A percentile compares a stretch with the other conserved stretches of the same genome.
Evolutionary conservation across 2,797 vertebrate species (phyloP).

Genomic region (Cirrhinus molitorella): DNA sequence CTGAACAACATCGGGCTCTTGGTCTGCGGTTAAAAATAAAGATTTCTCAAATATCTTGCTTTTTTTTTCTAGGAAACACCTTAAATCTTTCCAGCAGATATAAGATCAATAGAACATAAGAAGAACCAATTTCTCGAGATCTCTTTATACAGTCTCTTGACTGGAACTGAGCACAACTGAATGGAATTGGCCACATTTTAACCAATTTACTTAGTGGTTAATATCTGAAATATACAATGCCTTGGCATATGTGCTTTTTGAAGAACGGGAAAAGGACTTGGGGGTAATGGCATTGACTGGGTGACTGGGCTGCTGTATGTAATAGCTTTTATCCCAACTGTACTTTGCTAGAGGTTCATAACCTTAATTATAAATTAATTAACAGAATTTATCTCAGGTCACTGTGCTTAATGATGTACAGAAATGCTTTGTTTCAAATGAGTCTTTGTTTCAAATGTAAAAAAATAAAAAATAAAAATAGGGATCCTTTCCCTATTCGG

Average conservation of each 20-base stretch:
- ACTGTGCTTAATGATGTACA: background rate
- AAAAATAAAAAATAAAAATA: background rate
- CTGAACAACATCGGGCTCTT: background rate
- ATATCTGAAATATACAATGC: background rate
- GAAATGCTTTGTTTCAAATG: background rate
- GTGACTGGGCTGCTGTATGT: background rate
- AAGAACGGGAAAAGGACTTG: background rate
- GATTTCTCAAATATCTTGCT: background rate
- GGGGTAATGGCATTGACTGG: background rate
- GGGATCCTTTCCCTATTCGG: background rate
- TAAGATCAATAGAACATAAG: background rate
- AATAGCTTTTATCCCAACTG: background rate
- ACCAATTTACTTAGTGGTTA: background rate
- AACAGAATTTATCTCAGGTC: background rate
- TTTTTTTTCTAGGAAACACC: background rate
- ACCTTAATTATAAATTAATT: background rate
- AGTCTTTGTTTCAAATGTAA: background rate
- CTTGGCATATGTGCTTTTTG: background rate
- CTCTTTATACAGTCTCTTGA: background rate
- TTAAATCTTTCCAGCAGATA: background rate
- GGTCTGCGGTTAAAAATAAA: background rate
- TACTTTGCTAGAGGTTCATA: background rate
- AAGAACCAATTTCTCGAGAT: background rate
- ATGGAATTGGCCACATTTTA: background rate
- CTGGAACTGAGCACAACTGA: background rate